These are phyloP conservation scores for Gymnopithys bicolor DNA, from an alignment of 2,797 vertebrate species.

Conservation along the genomic window DNA sequence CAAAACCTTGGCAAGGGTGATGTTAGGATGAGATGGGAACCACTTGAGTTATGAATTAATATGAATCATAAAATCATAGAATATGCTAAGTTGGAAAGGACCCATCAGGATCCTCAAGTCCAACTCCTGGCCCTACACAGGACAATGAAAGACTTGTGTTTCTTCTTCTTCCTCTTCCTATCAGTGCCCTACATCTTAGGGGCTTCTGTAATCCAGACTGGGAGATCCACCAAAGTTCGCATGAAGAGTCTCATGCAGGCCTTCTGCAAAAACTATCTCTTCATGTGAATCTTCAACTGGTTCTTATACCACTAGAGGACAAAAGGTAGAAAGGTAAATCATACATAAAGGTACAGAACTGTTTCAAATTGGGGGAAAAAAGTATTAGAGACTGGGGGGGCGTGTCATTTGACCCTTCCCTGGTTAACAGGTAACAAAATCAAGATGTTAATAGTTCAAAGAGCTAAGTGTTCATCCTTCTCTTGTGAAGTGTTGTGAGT, in stretches of 20 bases:
- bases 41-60: constrained; percentile 77
- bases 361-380: neutral
- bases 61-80: neutral
- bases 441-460: neutral
- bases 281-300: neutral
- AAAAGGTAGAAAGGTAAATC: neutral
- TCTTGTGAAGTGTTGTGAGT: neutral
- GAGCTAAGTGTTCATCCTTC: neutral
- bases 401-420: neutral
- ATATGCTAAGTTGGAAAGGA: neutral
- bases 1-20: neutral
- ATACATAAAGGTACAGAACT: neutral
- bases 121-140: neutral
- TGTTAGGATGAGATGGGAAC: neutral
- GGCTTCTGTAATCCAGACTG: neutral
- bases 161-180: constrained; percentile 55
- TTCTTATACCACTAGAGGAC: neutral
- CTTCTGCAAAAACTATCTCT: neutral
- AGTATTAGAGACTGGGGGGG: neutral
- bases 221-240: neutral
- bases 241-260: neutral
- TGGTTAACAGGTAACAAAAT: neutral
- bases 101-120: neutral
- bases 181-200: neutral
- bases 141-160: constrained; percentile 45